Conservation (phyloP, 2,888 invertebrate species). For the Nowickia ferox region DNA sequence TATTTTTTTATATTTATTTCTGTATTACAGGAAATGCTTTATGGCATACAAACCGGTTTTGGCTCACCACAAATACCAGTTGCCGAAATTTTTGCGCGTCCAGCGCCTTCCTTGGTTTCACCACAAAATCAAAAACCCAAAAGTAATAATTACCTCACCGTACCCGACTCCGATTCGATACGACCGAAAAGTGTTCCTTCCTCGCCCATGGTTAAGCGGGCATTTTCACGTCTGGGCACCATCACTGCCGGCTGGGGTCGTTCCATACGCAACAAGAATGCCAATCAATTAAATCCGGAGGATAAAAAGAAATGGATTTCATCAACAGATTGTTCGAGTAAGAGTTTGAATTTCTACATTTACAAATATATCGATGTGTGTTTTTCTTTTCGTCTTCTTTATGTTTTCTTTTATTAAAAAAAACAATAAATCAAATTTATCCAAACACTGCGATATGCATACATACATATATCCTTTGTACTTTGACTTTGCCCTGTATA, state of each 20-base stretch:
- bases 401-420: conserved; percentile 64
- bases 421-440: conserved; percentile 51
- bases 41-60: conserved; percentile 96
- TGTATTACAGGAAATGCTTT: conserved; percentile 91
- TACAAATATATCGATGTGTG: conserved; percentile 81
- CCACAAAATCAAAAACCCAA: conserved; percentile 94
- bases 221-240: conserved; percentile 94
- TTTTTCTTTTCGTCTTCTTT: conserved; percentile 72
- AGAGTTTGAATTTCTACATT: conserved; percentile 83
- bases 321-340: conserved; percentile 96
- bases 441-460: conserved; percentile 53
- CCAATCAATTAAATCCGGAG: conserved; percentile 91
- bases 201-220: conserved; percentile 96
- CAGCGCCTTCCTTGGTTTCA: conserved; percentile 93
- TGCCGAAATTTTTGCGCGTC: conserved; percentile 92
- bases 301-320: conserved; percentile 97
- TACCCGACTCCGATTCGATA: conserved; percentile 94
- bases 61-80: conserved; percentile 97
- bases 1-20: not conserved
- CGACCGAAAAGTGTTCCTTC: conserved; percentile 95
- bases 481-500: conserved; percentile 72
- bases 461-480: conserved; percentile 57
- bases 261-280: conserved; percentile 93
- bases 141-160: conserved; percentile 96
- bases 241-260: conserved; percentile 96